phyloP scores from a whole-genome alignment of 2,797 vertebrate species.

The Danionella dracula region DNA sequence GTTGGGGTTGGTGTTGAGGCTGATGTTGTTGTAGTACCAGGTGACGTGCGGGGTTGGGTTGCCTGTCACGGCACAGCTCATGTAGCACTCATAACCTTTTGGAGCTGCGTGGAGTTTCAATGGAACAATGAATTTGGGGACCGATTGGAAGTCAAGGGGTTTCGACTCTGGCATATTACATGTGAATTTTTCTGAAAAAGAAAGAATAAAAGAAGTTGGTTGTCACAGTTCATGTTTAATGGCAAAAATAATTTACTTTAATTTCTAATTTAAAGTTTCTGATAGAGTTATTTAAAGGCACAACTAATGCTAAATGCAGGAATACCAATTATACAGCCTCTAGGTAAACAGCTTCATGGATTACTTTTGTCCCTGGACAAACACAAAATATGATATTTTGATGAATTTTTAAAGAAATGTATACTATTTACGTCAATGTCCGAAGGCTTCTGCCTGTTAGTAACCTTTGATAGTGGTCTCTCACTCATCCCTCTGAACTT shows the following conservation, averaged over 20 bases:
- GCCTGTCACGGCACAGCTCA: conserved; percentile 83
- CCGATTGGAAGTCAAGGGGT: conserved; percentile 55
- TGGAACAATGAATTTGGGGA: conserved; percentile 72
- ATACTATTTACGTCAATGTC: too few species aligned
- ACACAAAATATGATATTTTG: too few species aligned
- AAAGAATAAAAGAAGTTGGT: conserved; percentile 19
- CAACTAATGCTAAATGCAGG: neutral
- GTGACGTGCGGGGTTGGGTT: conserved; percentile 74
- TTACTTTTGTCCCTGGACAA: too few species aligned
- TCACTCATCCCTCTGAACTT: too few species aligned
- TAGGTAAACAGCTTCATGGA: too few species aligned
- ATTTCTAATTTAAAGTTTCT: too few species aligned
- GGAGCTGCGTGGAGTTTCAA: conserved; percentile 74
- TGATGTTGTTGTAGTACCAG: conserved; percentile 77
- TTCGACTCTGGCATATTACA: conserved; percentile 50
- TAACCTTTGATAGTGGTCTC: too few species aligned
- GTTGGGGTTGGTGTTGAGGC: conserved; percentile 70
- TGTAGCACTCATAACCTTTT: conserved; percentile 76
- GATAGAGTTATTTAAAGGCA: neutral
- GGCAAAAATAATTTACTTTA: too few species aligned
- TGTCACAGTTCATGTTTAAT: neutral
- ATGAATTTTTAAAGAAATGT: too few species aligned
- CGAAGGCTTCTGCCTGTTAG: too few species aligned
- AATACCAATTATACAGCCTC: neutral
- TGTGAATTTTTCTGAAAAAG: conserved; percentile 53